Base-by-base conservation (phyloP, 2,888 invertebrate species). In the Stegana nigrithorax region DNA sequence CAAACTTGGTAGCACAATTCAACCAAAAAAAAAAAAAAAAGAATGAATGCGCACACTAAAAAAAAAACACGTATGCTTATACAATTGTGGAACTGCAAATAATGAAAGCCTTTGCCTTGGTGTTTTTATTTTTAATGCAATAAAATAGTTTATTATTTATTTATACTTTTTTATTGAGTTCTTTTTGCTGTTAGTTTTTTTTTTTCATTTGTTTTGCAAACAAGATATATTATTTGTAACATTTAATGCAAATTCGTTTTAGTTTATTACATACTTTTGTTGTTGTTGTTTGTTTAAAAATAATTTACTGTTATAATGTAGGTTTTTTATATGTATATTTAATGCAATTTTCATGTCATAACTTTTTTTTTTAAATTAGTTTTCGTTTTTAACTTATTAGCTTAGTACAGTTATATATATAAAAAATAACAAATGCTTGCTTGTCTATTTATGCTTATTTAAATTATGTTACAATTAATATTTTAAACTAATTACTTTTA, bases 1-100 rank as follows among this genome's bases (percentile, higher is more conserved):
- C 69, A 70, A n/a, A 60, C 66, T 83, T 80, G 83, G 84, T 82
- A 84, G 84, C 84, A 83, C 83, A 83, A 84, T 81, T 81, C 80
- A 74, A 73, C 68, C 17, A 56, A n/a, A n/a, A n/a, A n/a, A n/a
- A n/a, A n/a, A n/a, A n/a, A n/a, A n/a, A n/a, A n/a, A n/a, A n/a
- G n/a, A n/a, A n/a, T n/a, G 67, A 69, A 36, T 36, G 36, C 14
- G 10, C 10, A 14, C 36, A 36, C 62, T 64, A 63, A 19, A 21
- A 56, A 21, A 25, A 14, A 36, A 39, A 23, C 21, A 21, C 29
- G 19, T 17, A 19, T 21, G 17, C 6, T 21, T 61, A 59, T 63
- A 75, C 67, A 69, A 72, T 70, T 27, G 27, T 51, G 67, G 78
- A 66, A 73, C 26, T 66, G 67, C 73, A 69, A 68, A 72, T 63